Evolutionary conservation across 2,113 vertebrate genomes (phyloP).

Genomic region (Pardalotus punctatus): DNA sequence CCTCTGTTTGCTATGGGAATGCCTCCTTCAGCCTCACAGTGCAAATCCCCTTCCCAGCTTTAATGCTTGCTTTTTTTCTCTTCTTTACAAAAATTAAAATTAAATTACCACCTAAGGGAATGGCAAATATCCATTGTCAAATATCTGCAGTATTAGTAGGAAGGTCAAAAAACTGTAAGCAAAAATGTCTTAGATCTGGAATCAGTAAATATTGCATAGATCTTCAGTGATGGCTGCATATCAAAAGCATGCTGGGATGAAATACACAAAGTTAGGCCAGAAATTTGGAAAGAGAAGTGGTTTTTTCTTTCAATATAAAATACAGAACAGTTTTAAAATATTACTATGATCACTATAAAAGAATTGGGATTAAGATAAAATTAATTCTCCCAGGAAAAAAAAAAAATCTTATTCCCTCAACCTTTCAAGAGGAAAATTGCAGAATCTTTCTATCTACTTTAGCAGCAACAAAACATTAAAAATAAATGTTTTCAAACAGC

Average conservation of each 20-base stretch:
- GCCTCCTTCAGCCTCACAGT: not conserved
- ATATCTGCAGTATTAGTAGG: not conserved
- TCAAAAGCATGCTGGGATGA: not conserved
- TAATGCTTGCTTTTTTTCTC: not conserved
- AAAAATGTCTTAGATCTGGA: not conserved
- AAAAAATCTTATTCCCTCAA: not conserved
- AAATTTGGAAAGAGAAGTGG: not conserved
- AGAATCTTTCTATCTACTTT: not conserved
- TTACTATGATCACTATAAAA: not conserved
- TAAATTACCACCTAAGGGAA: not conserved
- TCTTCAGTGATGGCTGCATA: not conserved
- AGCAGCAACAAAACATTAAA: slow-evolving; percentile 13
- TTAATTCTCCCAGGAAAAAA: not conserved
- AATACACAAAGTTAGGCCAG: not conserved
- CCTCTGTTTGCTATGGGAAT: not conserved
- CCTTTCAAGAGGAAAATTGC: not conserved
- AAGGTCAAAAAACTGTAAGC: not conserved
- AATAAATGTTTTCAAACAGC: slow-evolving; percentile 14
- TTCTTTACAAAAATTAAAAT: not conserved
- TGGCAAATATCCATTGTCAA: not conserved
- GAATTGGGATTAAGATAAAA: not conserved
- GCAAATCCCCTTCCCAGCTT: not conserved
- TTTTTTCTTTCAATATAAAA: not conserved
- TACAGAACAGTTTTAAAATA: not conserved
- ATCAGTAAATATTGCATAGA: not conserved